These are phyloP conservation scores for Neoitamus cyanurus DNA, from an alignment of 2,888 invertebrate genomes.

Conservation along the genomic window DNA sequence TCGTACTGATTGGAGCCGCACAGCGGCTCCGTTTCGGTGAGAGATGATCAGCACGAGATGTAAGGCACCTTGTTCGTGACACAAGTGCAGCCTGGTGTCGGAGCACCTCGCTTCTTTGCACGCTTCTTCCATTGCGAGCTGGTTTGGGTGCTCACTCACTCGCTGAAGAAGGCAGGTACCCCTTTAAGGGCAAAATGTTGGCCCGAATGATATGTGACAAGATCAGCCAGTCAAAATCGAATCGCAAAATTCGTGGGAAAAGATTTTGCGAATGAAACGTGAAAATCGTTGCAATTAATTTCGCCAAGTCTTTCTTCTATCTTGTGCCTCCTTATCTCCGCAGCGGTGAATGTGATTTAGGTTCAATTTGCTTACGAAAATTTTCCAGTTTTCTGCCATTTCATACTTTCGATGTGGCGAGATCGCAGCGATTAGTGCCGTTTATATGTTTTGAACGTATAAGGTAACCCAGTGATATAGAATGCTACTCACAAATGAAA, in stretches of 20 bases:
- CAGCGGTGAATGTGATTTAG: background rate
- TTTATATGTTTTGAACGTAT: background rate
- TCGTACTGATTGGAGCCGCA: constrained; percentile 15
- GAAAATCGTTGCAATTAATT: background rate
- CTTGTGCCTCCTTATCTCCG: background rate
- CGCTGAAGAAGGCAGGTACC: background rate
- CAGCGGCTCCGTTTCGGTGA: constrained; percentile 33
- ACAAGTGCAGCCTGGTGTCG: constrained; percentile 30
- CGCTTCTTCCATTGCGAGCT: background rate
- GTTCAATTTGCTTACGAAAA: background rate
- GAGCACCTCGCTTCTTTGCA: constrained; percentile 19
- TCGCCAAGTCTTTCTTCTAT: background rate
- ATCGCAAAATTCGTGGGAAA: constrained; percentile 7
- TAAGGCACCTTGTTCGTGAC: constrained; percentile 45
- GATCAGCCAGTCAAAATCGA: constrained; percentile 25
- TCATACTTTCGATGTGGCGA: background rate
- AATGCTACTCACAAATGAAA: background rate
- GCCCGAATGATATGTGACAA: constrained; percentile 30
- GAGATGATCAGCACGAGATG: constrained; percentile 41
- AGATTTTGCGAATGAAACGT: background rate
- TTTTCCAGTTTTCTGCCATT: background rate
- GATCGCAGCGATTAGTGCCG: background rate
- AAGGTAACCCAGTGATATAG: background rate
- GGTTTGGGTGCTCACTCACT: background rate
- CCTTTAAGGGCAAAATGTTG: background rate